Base-by-base conservation (phyloP, 2,113 vertebrate species). In the Podarcis cretensis region DNA sequence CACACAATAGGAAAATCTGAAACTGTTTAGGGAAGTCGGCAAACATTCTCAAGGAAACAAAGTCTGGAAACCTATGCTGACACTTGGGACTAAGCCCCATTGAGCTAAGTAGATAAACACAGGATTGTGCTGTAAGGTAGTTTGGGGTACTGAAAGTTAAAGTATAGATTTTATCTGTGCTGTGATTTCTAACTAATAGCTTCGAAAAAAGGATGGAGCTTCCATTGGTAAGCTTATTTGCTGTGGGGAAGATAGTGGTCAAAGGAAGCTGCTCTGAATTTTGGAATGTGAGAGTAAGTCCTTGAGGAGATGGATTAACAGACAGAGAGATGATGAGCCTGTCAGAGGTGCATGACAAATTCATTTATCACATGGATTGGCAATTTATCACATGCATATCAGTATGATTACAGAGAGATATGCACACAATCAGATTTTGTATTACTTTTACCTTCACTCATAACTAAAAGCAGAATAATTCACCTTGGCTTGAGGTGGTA, bases 271-370 rank as follows among this genome's bases (percentile, higher is more conserved):
- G 91, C 94, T 92, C 16, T 6, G 90, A 92, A 94, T 83, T 89
- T 90, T 88, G 91, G 87, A 93, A 92, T 6, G 87, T 90, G 93
- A 95, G 82, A 21, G 1, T 20, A 54, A 69, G 93, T 94, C 94
- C 94, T 93, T 85, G 48, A 93, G 90, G 95, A 96, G 92, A 93
- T 4, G 1, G 92, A 96, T 95, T 92, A 94, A 93, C 84, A 93
- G 93, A 89, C 91, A 91, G 89, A 86, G 91, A 92, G 93, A 94
- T 91, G 94, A 95, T 95, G 94, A 95, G 90, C 83, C 92, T 95
- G 95, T 93, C 95, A 95, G 90, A 95, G 88, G 83, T 95, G 91
- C 90, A 88, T 94, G 93, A 96, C 94, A 95, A 95, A 94, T 95
- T 94, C 59, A 96, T 95, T 96, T 96, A 95, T 84, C 91, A 91